A percentile compares a stretch with the other conserved stretches of the same genome.
Conservation (phyloP, 2,797 vertebrate genomes). For the Bufotes viridis region DNA sequence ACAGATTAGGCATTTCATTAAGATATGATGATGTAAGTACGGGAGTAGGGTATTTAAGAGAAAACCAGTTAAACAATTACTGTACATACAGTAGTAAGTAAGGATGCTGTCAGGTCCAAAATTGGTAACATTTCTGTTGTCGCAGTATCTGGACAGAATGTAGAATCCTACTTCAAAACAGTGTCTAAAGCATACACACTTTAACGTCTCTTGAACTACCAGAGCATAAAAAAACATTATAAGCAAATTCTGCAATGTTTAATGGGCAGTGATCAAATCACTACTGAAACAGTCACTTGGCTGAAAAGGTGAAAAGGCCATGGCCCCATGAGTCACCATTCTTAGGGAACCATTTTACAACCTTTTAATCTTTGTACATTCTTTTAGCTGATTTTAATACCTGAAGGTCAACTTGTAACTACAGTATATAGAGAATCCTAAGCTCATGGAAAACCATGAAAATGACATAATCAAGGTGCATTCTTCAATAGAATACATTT, state of each 20-base stretch:
- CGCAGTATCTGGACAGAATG: neutral
- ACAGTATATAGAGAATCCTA: neutral
- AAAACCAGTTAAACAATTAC: no score
- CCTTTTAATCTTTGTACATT: neutral
- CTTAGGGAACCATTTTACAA: neutral
- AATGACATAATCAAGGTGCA: no score
- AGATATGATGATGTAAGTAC: neutral
- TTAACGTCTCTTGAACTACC: neutral
- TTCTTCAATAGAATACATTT: no score
- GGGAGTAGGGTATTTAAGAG: no score
- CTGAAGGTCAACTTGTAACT: neutral
- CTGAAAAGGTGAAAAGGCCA: neutral
- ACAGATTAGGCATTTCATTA: neutral
- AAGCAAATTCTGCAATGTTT: neutral
- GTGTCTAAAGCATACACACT: neutral
- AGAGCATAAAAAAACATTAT: neutral
- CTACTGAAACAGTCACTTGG: neutral
- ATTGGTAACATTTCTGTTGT: neutral
- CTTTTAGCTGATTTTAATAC: neutral
- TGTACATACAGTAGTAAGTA: neutral
- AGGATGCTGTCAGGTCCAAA: neutral
- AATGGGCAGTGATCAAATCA: neutral
- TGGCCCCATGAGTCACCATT: neutral
- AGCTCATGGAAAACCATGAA: no score
- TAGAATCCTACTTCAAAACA: neutral